Percentiles rank a stretch among this genome's conserved stretches.
Conservation (phyloP, 2,797 vertebrate species). For the Hippopotamyrus pictus region DNA sequence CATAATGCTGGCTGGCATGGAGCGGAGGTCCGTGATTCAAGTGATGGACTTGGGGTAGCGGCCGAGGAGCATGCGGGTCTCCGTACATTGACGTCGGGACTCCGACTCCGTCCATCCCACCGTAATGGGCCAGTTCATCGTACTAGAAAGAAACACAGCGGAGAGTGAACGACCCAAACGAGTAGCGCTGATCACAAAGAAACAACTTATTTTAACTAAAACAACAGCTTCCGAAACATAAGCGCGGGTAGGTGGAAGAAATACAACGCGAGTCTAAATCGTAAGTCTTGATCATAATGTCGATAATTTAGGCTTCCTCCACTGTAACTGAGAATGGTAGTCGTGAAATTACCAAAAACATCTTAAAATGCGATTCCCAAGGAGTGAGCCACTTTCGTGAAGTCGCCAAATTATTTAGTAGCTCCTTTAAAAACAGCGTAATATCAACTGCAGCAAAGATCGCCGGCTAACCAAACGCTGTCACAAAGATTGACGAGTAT, state of each 20-base stretch:
- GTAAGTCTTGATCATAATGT: constrained; percentile 2
- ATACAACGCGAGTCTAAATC: neutral
- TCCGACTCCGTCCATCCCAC: constrained; percentile 97
- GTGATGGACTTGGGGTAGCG: constrained; percentile 97
- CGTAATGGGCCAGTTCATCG: constrained; percentile 99
- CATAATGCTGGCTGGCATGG: constrained; percentile 97
- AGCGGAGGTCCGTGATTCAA: constrained; percentile 98
- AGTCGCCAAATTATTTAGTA: constrained; percentile 53
- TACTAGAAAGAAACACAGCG: constrained; percentile 74
- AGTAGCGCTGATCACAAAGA: constrained; percentile 32
- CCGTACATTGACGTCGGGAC: constrained; percentile 98
- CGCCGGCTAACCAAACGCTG: constrained; percentile 52
- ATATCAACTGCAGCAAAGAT: constrained; percentile 50
- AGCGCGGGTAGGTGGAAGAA: constrained; percentile 16
- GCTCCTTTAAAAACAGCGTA: constrained; percentile 54
- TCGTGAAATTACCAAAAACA: constrained; percentile 88
- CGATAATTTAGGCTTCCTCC: neutral
- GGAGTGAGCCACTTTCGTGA: constrained; percentile 62
- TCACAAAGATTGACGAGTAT: constrained; percentile 53
- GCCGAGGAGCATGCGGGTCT: constrained; percentile 93
- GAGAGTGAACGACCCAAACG: constrained; percentile 39
- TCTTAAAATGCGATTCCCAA: constrained; percentile 68
- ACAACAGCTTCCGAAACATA: constrained; percentile 19
- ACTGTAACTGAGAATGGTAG: constrained; percentile 31
- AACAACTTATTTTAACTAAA: constrained; percentile 34